Evolutionary conservation across 1,140 invertebrate species (phyloP).

Genomic region (Bombus cullumanus): DNA sequence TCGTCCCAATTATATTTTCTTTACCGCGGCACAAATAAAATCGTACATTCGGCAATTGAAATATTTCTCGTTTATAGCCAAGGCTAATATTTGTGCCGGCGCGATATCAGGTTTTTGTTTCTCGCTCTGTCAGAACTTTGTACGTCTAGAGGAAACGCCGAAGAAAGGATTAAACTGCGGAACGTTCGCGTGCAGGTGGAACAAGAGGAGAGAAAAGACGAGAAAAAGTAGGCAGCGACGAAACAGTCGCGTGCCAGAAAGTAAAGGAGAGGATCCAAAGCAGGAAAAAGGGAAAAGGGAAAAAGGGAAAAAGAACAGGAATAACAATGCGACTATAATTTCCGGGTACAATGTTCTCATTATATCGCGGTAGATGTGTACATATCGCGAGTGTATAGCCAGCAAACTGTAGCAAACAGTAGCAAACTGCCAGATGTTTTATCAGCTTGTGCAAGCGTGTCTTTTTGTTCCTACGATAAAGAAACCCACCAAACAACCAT

Average conservation of each 20-base stretch:
- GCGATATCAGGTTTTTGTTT: neutral
- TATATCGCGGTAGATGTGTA: conserved; percentile 75
- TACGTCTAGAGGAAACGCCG: neutral
- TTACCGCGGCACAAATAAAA: neutral
- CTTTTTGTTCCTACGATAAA: conserved; percentile 70
- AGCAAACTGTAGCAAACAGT: conserved; percentile 52
- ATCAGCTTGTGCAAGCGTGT: conserved; percentile 59
- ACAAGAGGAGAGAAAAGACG: conserved; percentile 4
- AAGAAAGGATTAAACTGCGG: conserved; percentile 14
- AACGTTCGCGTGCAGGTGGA: neutral
- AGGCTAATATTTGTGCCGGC: neutral
- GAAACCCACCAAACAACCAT: conserved; percentile 27
- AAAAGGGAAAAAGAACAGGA: conserved; percentile 53
- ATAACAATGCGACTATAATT: conserved; percentile 80
- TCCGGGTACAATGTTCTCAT: conserved; percentile 81
- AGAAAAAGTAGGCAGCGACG: neutral
- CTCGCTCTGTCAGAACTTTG: neutral
- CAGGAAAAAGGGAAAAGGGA: neutral
- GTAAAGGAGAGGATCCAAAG: conserved; percentile 3
- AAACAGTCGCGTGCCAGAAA: neutral
- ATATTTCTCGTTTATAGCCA: neutral
- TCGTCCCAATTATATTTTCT: neutral
- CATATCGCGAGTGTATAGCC: conserved; percentile 57
- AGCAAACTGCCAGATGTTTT: conserved; percentile 69
- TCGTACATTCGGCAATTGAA: neutral